These are phyloP conservation scores for Lasioglossum marginatum DNA, from an alignment of 2,888 invertebrate genomes.

Conservation along the genomic window DNA sequence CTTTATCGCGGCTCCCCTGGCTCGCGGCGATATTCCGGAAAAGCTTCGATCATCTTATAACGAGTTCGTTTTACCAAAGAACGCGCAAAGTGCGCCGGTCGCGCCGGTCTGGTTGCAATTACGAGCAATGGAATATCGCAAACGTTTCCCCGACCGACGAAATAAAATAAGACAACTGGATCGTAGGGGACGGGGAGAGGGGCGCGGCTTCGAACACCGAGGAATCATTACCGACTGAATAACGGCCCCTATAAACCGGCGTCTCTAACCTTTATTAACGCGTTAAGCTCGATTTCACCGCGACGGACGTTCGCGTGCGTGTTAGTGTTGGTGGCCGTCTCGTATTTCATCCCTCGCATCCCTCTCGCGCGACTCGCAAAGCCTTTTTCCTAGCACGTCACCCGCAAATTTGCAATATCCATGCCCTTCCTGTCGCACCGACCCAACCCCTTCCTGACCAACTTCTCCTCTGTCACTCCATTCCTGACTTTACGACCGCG, in stretches of 20 bases:
- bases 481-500: conserved; percentile 57
- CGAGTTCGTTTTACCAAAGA: conserved; percentile 51
- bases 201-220: neutral
- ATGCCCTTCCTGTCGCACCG: conserved; percentile 38
- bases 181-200: neutral
- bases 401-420: conserved; percentile 65
- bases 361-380: conserved; percentile 23
- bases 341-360: conserved; percentile 55
- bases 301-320: conserved; percentile 33
- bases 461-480: conserved; percentile 46
- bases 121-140: conserved; percentile 32
- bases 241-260: conserved; percentile 22
- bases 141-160: neutral
- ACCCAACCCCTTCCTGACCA: conserved; percentile 18
- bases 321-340: conserved; percentile 8
- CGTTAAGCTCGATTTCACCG: conserved; percentile 58
- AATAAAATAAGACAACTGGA: conserved; percentile 8
- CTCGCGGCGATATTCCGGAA: conserved; percentile 9
- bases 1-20: conserved; percentile 21
- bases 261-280: conserved; percentile 62
- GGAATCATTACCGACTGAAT: conserved; percentile 22
- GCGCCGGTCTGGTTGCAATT: conserved; percentile 25
- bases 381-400: conserved; percentile 35
- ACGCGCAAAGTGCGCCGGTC: conserved; percentile 13
- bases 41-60: conserved; percentile 49